Percentiles rank a stretch among this genome's conserved stretches.
Conservation (phyloP, 1,140 invertebrate genomes). For the Drosophila setifemur region DNA sequence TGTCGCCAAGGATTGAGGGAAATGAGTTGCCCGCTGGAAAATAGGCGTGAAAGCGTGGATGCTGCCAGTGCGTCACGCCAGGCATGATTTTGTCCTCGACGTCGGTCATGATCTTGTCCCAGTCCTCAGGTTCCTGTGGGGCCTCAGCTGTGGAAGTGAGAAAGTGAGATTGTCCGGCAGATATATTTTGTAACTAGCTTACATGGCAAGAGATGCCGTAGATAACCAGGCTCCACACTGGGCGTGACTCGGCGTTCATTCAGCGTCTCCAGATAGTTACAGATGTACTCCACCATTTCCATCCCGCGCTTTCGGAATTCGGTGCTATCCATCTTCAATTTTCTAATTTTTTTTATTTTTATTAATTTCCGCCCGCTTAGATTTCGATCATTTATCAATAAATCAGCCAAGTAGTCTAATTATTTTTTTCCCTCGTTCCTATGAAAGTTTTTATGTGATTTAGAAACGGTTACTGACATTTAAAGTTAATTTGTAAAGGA, state of each 20-base stretch:
- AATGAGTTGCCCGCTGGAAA: slow-evolving; percentile 99
- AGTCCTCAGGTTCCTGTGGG: slow-evolving; percentile 93
- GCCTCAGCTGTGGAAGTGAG: slow-evolving; percentile 84
- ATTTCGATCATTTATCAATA: slow-evolving; percentile 11
- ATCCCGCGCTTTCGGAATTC: slow-evolving; percentile 95
- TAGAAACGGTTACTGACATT: too few species aligned
- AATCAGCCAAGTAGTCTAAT: slow-evolving; percentile 11
- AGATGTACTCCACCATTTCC: slow-evolving; percentile 99
- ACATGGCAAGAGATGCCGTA: slow-evolving; percentile 90
- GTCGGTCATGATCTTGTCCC: slow-evolving; percentile 96
- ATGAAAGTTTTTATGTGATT: too few species aligned
- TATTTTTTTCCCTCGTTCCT: too few species aligned
- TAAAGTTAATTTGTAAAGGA: too few species aligned
- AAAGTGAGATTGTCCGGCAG: not conserved
- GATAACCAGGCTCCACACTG: slow-evolving; percentile 95
- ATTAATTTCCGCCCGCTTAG: slow-evolving; percentile 2
- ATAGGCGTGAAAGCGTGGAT: slow-evolving; percentile 99
- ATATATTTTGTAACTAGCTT: slow-evolving; percentile 21
- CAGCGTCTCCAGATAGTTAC: slow-evolving; percentile 96
- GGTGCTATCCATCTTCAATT: slow-evolving; percentile 89
- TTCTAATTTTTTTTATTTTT: slow-evolving; percentile 8
- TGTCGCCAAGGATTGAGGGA: slow-evolving; percentile 98
- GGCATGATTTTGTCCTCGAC: slow-evolving; percentile 99
- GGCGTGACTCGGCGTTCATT: slow-evolving; percentile 92
- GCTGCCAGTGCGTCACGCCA: slow-evolving; percentile 99